These are phyloP conservation scores for Jacana jacana DNA, from an alignment of 2,113 vertebrate species.

Conservation along the genomic window DNA sequence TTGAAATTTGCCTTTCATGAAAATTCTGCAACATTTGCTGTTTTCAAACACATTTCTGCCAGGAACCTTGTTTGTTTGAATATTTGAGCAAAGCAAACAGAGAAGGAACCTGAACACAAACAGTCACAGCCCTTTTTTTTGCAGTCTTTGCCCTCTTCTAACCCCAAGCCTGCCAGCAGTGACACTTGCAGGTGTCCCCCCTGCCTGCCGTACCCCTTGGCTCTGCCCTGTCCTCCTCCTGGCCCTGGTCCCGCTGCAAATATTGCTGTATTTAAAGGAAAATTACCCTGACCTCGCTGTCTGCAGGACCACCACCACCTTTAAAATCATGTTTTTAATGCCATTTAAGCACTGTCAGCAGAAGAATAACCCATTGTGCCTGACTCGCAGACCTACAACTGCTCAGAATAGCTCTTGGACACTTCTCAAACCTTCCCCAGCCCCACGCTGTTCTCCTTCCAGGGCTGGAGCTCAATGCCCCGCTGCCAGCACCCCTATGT, in stretches of 20 bases:
- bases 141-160: not conserved
- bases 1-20: not conserved
- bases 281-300: not conserved
- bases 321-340: not conserved
- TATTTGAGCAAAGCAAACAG: constrained; percentile 54
- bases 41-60: constrained; percentile 48
- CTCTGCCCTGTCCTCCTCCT: not conserved
- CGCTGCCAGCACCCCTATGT: not conserved
- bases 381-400: not conserved
- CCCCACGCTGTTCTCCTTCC: not conserved
- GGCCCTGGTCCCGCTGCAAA: not conserved
- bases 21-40: constrained; percentile 28
- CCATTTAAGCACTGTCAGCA: not conserved
- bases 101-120: constrained; percentile 25
- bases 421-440: not conserved
- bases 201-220: not conserved
- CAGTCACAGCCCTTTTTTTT: not conserved
- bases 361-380: not conserved
- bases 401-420: not conserved
- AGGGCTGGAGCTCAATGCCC: not conserved
- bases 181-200: not conserved
- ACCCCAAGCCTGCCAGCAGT: rapidly evolving
- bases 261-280: not conserved
- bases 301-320: not conserved
- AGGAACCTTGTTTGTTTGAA: constrained; percentile 15